Percentiles rank a stretch among this genome's conserved stretches.
Conservation (phyloP, 2,113 vertebrate species). For the Sorex araneus region DNA sequence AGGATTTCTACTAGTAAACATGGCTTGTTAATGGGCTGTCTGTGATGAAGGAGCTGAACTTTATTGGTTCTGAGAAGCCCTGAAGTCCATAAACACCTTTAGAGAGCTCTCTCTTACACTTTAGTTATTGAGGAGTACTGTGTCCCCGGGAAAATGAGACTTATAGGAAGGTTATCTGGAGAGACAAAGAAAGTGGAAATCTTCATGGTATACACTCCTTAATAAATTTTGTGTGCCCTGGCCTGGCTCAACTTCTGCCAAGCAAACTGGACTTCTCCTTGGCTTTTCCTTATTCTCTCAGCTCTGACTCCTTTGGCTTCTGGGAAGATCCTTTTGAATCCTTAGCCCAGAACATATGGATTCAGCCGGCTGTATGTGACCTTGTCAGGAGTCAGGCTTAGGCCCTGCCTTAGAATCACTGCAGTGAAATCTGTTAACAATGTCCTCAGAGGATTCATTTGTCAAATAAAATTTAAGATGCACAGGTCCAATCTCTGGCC, state of each 20-base stretch:
- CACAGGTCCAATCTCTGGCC: too few relatives aligned
- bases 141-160: slow-evolving; percentile 77
- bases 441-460: neutral
- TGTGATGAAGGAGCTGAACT: slow-evolving; percentile 82
- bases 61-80: slow-evolving; percentile 79
- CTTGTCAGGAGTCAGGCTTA: neutral
- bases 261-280: neutral
- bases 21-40: slow-evolving; percentile 86
- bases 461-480: neutral
- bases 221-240: neutral
- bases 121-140: slow-evolving; percentile 71
- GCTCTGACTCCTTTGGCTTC: neutral
- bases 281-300: neutral
- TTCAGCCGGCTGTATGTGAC: too few relatives aligned
- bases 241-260: neutral
- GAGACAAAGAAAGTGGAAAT: slow-evolving; percentile 44
- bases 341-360: neutral
- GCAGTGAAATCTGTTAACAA: slow-evolving; percentile 1
- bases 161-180: slow-evolving; percentile 22
- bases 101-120: slow-evolving; percentile 77
- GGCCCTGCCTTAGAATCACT: neutral
- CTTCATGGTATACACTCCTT: neutral
- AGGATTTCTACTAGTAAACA: slow-evolving; percentile 83
- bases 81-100: slow-evolving; percentile 86
- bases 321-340: neutral